Evolutionary conservation across 23 tunicate genomes (phyloP).

Genomic region (Botrylloides violaceus): DNA sequence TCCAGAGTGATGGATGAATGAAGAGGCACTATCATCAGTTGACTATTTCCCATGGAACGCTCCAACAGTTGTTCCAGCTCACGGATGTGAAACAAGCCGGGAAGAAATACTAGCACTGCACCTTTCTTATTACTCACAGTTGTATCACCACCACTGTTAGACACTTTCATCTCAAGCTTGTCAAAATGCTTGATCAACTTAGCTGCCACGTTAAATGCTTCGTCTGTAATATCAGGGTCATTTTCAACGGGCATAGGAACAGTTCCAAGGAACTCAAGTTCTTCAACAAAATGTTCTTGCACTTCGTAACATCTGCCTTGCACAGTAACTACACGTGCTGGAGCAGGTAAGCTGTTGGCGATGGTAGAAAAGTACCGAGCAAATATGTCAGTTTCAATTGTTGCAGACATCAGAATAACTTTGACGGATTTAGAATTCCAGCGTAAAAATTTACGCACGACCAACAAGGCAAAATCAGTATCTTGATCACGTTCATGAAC

Average conservation of each 20-base stretch:
- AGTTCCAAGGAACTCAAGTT: conserved; percentile 25
- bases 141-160: neutral
- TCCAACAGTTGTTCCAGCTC: conserved; percentile 59
- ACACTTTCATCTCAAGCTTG: conserved; percentile 26
- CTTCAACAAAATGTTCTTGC: conserved; percentile 50
- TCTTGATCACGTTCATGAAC: conserved; percentile 95
- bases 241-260: conserved; percentile 13
- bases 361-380: conserved; percentile 53
- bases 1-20: conserved; percentile 74
- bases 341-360: neutral
- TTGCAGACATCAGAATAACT: conserved; percentile 96
- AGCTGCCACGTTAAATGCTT: conserved; percentile 42
- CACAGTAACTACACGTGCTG: conserved; percentile 4
- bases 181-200: conserved; percentile 54
- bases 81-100: conserved; percentile 63
- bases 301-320: conserved; percentile 22
- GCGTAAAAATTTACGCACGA: conserved; percentile 58
- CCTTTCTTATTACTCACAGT: conserved; percentile 18
- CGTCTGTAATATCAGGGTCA: conserved; percentile 59
- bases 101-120: conserved; percentile 75
- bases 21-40: conserved; percentile 54
- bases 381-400: conserved; percentile 41
- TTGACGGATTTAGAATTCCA: conserved; percentile 63
- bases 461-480: conserved; percentile 79
- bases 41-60: conserved; percentile 19